Conservation (phyloP, 2,113 vertebrate species). For the Dendropsophus ebraccatus region DNA sequence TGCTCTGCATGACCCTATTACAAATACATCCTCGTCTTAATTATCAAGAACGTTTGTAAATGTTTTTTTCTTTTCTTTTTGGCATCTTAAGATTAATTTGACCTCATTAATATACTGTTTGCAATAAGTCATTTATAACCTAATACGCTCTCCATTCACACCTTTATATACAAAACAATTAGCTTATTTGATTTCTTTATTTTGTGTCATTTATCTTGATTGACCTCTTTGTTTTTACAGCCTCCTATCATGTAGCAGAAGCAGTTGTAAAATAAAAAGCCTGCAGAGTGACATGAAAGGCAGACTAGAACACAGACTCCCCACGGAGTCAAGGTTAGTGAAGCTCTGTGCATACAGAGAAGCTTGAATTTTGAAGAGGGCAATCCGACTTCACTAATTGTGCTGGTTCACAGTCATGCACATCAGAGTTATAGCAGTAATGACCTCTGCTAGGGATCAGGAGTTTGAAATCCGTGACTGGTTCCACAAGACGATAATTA, state of each 20-base stretch:
- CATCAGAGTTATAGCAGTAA: constrained; percentile 59
- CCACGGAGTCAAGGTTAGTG: constrained; percentile 58
- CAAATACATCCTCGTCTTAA: constrained; percentile 55
- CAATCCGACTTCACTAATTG: constrained; percentile 59
- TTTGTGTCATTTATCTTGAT: constrained; percentile 55
- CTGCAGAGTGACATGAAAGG: constrained; percentile 56
- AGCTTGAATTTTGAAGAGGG: constrained; percentile 60
- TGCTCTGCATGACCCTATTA: constrained; percentile 51
- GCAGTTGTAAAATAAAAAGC: constrained; percentile 57
- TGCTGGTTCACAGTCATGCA: constrained; percentile 58
- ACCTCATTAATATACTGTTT: constrained; percentile 61
- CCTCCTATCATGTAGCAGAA: constrained; percentile 49
- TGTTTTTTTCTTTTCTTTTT: constrained; percentile 61
- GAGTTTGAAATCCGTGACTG: constrained; percentile 59
- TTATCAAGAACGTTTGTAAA: constrained; percentile 56
- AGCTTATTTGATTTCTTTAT: constrained; percentile 58
- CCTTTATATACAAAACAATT: constrained; percentile 59
- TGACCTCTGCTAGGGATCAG: constrained; percentile 59
- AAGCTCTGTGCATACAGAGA: constrained; percentile 57
- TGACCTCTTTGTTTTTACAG: constrained; percentile 59
- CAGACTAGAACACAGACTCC: constrained; percentile 59
- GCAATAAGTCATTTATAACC: constrained; percentile 54
- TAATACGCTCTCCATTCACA: constrained; percentile 34
- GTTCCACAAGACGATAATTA: constrained; percentile 59
- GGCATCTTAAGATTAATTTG: constrained; percentile 58